Conservation (phyloP, 2,888 invertebrate genomes). For the Tipula helvola region DNA sequence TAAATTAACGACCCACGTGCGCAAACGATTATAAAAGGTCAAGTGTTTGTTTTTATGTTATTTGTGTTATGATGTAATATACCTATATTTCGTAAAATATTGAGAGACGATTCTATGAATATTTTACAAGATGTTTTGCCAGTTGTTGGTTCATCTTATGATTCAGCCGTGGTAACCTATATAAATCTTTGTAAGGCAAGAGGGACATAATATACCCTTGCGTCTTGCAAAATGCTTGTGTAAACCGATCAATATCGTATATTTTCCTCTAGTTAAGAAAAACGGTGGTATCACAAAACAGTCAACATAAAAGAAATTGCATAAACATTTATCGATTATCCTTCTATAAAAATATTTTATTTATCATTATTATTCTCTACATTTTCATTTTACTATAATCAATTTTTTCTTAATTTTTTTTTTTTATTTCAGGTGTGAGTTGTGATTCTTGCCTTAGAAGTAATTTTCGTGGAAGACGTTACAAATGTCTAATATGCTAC, state of each 20-base stretch:
- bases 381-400: not conserved
- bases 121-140: not conserved
- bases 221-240: not conserved
- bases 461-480: conserved; percentile 93
- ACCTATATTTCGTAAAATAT: not conserved
- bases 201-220: not conserved
- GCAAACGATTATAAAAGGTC: not conserved
- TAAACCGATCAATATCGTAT: not conserved
- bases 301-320: not conserved
- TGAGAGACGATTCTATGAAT: not conserved
- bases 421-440: conserved; percentile 72
- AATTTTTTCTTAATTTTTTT: not conserved
- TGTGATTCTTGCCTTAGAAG: conserved; percentile 98
- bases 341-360: not conserved
- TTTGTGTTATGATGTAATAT: not conserved
- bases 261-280: not conserved
- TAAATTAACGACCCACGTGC: too few species aligned
- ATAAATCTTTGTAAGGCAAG: not conserved
- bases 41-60: not conserved
- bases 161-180: not conserved
- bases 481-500: conserved; percentile 98
- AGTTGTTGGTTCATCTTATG: not conserved
- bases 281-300: not conserved
- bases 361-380: not conserved
- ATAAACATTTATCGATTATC: not conserved